Percentiles rank a stretch among this genome's conserved stretches.
phyloP scores from a whole-genome alignment of 2,113 vertebrate species.

The Prinia subflava region DNA sequence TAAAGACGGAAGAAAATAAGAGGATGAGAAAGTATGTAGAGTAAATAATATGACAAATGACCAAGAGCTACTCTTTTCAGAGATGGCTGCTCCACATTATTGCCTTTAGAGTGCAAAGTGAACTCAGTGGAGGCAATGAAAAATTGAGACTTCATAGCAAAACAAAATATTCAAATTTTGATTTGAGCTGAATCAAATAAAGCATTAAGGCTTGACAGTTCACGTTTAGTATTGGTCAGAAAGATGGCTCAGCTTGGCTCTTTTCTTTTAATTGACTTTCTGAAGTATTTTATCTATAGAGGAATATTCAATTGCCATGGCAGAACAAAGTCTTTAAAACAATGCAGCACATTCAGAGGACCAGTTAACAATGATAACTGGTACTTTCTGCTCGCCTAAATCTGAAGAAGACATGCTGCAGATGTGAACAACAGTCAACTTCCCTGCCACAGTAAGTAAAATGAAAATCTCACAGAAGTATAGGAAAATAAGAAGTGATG shows the following conservation, averaged over 20 bases:
- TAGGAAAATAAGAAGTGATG: neutral
- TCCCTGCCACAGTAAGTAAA: neutral
- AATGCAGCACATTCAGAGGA: neutral
- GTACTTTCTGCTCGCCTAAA: neutral
- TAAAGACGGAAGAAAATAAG: slow-evolving; percentile 37
- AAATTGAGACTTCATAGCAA: neutral
- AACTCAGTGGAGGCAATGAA: neutral
- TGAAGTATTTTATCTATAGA: neutral
- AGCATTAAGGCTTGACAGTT: neutral
- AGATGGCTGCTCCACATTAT: neutral
- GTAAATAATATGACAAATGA: neutral
- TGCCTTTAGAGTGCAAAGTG: neutral
- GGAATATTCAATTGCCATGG: neutral
- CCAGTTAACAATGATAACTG: neutral
- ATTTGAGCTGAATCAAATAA: neutral
- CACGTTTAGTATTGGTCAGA: neutral
- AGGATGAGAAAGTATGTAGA: neutral
- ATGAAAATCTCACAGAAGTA: neutral
- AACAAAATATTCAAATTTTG: neutral
- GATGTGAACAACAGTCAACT: neutral
- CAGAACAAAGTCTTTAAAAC: neutral
- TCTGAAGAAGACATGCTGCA: neutral
- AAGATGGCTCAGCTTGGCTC: neutral
- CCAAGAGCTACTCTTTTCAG: neutral
- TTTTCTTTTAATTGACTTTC: neutral